A percentile compares a stretch with the other conserved stretches of the same genome.
Conservation (phyloP, 2,797 vertebrate species). For the Glossophaga mutica region DNA sequence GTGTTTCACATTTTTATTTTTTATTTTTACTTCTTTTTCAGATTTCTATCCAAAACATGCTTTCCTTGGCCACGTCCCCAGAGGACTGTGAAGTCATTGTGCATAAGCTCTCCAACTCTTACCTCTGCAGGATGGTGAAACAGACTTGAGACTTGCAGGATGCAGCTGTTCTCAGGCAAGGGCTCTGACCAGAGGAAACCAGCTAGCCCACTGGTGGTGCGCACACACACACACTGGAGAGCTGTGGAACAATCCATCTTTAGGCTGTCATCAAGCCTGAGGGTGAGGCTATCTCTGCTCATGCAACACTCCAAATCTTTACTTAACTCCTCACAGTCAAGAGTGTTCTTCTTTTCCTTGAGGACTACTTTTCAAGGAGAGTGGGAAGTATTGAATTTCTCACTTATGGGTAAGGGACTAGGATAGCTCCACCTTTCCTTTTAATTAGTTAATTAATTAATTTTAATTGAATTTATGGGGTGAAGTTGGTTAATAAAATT, state of each 20-base stretch:
- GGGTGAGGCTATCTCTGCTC: neutral
- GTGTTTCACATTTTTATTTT: conserved; percentile 1
- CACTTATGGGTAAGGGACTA: neutral
- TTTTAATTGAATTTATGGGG: neutral
- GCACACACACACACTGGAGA: accelerated
- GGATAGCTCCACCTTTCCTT: neutral
- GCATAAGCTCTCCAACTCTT: conserved; percentile 68
- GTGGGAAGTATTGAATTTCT: neutral
- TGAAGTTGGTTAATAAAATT: neutral
- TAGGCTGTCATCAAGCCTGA: neutral
- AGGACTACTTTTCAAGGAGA: neutral
- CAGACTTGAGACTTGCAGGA: conserved; percentile 65
- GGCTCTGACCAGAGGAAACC: neutral
- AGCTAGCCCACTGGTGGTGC: neutral
- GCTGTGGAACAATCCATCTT: neutral
- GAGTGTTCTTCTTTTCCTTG: neutral
- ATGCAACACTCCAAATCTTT: neutral
- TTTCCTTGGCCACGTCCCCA: conserved; percentile 73
- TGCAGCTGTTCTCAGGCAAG: conserved; percentile 61
- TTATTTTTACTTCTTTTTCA: conserved; percentile 49
- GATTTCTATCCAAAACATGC: conserved; percentile 75
- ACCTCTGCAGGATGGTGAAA: conserved; percentile 69
- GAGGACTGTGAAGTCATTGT: conserved; percentile 71
- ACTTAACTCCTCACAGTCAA: neutral
- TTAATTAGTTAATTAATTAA: neutral